Evolutionary conservation across 1,140 invertebrate genomes (phyloP), one percentile per base, ranked within the genome.

Genomic region (Ceratitis capitata): DNA sequence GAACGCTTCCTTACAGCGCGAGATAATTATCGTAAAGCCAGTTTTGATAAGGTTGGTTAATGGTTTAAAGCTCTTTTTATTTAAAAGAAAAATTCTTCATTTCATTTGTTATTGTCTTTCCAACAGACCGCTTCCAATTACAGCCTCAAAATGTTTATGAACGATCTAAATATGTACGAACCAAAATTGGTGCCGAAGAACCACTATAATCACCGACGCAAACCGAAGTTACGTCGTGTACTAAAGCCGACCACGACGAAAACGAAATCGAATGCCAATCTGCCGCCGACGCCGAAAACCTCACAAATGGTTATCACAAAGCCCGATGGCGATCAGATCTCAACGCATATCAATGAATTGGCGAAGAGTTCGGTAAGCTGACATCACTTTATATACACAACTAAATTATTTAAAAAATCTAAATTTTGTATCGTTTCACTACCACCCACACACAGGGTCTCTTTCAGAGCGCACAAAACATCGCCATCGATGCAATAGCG

Each of bases 101-200:
- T 45, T n/a, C n/a, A 47, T 78, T 16, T 32, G 39, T 32, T 69
- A 35, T 69, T 39, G 7, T 32, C 32, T 61, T 61, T 61, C 26
- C 29, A 32, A 29, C 69, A 78, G 69, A 78, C 69, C 9, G 35
- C 69, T 6, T 78, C 89, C 35, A 89, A 87, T 16, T 91, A 89
- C 39, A 88, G 91, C 78, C 88, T 91, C 45, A 91, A 89, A 86
- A 91, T 91, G 89, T 91, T 86, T 53, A 88, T 91, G 7, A 91
- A 91, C 56, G 89, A 90, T 7, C 61, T 86, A 0, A 90, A 91
- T 83, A 84, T 90, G 16, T 91, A 91, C 45, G 89, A 91, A 56
- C 90, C 89, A 23, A 86, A 87, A 2, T 58, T 91, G 83, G 89
- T 91, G 86, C 89, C 87, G 29, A 86, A 86, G 39, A 69, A 78